These are phyloP conservation scores for Hippocampus kuda DNA, from an alignment of 2,797 vertebrate genomes.

Conservation along the genomic window DNA sequence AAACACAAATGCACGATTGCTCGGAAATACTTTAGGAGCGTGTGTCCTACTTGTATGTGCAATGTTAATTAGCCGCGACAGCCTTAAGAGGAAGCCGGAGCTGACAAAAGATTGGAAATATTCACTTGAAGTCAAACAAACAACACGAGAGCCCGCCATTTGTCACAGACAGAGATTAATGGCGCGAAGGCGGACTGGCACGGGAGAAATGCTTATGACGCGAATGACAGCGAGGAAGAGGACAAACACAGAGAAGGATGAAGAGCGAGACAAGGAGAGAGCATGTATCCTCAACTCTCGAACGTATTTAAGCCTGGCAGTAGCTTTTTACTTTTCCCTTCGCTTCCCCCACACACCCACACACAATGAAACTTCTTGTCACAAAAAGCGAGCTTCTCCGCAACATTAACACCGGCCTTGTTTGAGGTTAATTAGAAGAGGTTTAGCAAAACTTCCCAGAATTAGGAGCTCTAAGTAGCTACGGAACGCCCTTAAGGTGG, in stretches of 20 bases:
- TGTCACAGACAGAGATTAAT: constrained; percentile 3
- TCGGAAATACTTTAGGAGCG: background rate
- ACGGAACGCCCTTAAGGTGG: constrained; percentile 44
- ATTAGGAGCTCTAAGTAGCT: constrained; percentile 51
- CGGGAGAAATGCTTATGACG: constrained; percentile 2
- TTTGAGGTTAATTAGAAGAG: constrained; percentile 60
- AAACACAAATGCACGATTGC: constrained; percentile 1
- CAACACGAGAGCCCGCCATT: background rate
- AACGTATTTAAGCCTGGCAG: constrained; percentile 5
- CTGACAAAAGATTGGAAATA: constrained; percentile 1
- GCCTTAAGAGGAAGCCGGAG: background rate
- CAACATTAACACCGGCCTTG: constrained; percentile 50
- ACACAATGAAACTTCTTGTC: constrained; percentile 7
- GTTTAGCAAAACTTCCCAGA: constrained; percentile 52
- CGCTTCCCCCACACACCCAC: background rate
- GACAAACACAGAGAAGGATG: constrained; percentile 6
- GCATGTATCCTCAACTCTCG: background rate
- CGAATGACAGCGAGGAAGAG: background rate
- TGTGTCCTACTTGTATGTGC: constrained; percentile 3
- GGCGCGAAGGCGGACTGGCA: constrained; percentile 2
- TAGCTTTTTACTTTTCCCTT: background rate
- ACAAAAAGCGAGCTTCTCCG: constrained; percentile 27
- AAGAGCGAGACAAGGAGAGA: constrained; percentile 5
- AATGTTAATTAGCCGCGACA: background rate
- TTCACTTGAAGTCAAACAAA: constrained; percentile 4